phyloP scores from a whole-genome alignment of 1,140 invertebrate genomes.

The Maconellicoccus hirsutus region DNA sequence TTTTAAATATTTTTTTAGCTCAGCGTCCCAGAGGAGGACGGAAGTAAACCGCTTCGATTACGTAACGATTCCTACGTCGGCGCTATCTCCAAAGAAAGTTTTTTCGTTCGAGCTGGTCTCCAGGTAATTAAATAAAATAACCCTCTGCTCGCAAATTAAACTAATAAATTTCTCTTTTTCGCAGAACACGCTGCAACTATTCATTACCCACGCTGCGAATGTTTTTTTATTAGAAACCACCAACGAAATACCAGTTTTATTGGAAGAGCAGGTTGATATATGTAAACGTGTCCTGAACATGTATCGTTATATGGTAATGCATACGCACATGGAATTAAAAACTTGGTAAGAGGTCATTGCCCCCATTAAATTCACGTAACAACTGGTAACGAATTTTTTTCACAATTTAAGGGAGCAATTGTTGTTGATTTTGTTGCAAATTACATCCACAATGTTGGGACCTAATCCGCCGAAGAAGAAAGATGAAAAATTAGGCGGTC shows the following conservation, averaged over 20 bases:
- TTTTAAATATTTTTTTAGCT: not conserved
- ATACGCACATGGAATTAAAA: constrained; percentile 77
- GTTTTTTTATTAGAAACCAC: constrained; percentile 72
- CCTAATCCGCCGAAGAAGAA: constrained; percentile 59
- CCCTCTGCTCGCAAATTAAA: not conserved
- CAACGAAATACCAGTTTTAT: constrained; percentile 38
- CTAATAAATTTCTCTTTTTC: constrained; percentile 1
- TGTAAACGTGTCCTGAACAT: constrained; percentile 94
- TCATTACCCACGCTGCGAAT: constrained; percentile 90
- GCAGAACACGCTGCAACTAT: constrained; percentile 80
- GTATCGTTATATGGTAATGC: constrained; percentile 95
- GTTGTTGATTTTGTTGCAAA: constrained; percentile 73
- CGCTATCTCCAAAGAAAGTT: constrained; percentile 63
- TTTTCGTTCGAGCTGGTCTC: constrained; percentile 62
- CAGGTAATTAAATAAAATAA: constrained; percentile 39
- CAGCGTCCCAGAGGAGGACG: not conserved
- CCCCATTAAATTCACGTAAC: too few relatives aligned
- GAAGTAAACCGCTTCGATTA: constrained; percentile 32
- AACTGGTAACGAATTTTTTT: constrained; percentile 32
- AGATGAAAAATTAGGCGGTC: constrained; percentile 63
- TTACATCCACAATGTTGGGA: constrained; percentile 79
- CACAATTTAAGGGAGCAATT: constrained; percentile 84
- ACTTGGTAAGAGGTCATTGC: constrained; percentile 64
- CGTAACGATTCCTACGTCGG: constrained; percentile 73
- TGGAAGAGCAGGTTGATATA: constrained; percentile 90